Conservation (phyloP, 2,888 invertebrate species). For the Erebia aethiops region DNA sequence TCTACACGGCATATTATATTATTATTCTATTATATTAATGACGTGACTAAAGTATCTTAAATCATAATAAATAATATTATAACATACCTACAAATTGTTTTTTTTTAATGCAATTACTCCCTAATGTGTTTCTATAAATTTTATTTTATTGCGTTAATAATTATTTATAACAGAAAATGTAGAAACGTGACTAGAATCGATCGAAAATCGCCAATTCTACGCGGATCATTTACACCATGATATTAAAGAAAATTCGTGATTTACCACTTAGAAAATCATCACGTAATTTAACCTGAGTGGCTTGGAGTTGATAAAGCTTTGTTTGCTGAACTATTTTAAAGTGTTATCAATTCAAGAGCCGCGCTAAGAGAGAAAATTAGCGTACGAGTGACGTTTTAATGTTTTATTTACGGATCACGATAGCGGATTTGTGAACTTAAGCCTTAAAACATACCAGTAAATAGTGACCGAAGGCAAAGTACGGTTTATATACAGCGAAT, state of each 20-base stretch:
- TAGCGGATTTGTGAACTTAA: not conserved
- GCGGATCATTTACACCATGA: slow-evolving; percentile 15
- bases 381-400: not conserved
- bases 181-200: slow-evolving; percentile 35
- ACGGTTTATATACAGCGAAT: no score
- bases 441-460: no score
- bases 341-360: slow-evolving; percentile 1
- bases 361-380: not conserved
- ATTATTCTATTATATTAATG: no score
- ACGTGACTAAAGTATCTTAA: no score
- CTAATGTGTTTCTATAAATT: no score
- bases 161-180: slow-evolving; percentile 32
- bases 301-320: slow-evolving; percentile 25
- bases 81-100: no score
- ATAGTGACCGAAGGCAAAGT: no score
- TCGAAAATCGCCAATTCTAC: slow-evolving; percentile 31
- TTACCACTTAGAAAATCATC: slow-evolving; percentile 32
- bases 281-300: slow-evolving; percentile 30
- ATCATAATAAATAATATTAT: no score
- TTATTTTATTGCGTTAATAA: not conserved
- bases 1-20: no score
- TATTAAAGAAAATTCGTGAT: slow-evolving; percentile 36
- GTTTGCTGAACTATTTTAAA: slow-evolving; percentile 17
- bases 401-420: not conserved
- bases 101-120: no score